Evolutionary conservation across 2,888 invertebrate genomes (phyloP).

Genomic region (Priocnemis perturbator): DNA sequence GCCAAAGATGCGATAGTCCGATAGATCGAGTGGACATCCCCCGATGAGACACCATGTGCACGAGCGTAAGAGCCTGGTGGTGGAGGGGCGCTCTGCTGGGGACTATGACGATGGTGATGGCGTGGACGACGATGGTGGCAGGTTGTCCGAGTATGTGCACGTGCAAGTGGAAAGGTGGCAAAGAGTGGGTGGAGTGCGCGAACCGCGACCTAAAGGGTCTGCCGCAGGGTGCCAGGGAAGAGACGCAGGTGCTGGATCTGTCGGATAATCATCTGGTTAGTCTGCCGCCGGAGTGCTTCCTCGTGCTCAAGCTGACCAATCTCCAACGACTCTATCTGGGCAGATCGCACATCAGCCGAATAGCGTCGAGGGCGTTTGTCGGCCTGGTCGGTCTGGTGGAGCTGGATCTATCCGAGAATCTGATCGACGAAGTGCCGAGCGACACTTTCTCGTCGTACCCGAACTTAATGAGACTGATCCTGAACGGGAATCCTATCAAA

Average conservation of each 20-base stretch:
- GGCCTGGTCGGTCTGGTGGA: conserved; percentile 92
- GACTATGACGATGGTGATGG: conserved; percentile 41
- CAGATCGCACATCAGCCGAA: conserved; percentile 85
- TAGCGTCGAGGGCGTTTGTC: conserved; percentile 88
- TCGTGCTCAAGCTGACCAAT: conserved; percentile 87
- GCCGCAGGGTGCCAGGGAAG: conserved; percentile 87
- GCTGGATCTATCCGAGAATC: conserved; percentile 90
- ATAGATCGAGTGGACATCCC: neutral
- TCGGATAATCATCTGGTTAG: conserved; percentile 88
- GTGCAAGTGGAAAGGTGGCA: conserved; percentile 96
- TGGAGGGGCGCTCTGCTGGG: conserved; percentile 54
- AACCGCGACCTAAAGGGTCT: conserved; percentile 86
- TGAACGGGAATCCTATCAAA: conserved; percentile 89
- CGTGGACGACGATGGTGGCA: conserved; percentile 48
- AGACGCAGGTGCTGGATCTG: conserved; percentile 92
- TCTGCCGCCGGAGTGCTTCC: conserved; percentile 87
- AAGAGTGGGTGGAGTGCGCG: conserved; percentile 92
- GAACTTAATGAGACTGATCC: conserved; percentile 87
- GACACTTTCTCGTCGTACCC: conserved; percentile 87
- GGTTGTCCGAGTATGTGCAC: conserved; percentile 87
- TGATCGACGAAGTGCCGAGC: conserved; percentile 86
- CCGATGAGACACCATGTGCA: conserved; percentile 51
- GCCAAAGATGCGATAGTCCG: conserved; percentile 12
- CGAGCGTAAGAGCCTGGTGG: conserved; percentile 58
- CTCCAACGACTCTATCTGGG: conserved; percentile 90